These are phyloP conservation scores for Meandrusa payeni DNA, from an alignment of 2,888 invertebrate species.

Conservation along the genomic window DNA sequence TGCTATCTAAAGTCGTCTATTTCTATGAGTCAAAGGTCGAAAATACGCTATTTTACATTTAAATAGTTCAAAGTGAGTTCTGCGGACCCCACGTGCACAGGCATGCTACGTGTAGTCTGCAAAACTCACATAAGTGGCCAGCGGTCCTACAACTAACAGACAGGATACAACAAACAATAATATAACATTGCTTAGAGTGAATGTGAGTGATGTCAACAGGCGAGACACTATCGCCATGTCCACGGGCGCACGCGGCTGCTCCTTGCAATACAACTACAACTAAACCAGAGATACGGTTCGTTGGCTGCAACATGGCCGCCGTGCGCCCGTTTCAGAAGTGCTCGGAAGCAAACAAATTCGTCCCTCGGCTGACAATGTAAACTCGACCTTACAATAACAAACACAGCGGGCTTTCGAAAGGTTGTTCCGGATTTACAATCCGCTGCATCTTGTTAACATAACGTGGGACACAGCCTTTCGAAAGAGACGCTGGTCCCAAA, in stretches of 20 bases:
- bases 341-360: too few species aligned
- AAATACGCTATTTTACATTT: conserved; percentile 41
- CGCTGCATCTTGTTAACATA: not conserved
- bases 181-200: conserved; percentile 7
- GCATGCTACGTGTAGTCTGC: not conserved
- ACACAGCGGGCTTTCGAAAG: conserved; percentile 1
- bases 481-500: not conserved
- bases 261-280: conserved; percentile 15
- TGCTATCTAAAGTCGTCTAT: conserved; percentile 38
- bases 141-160: conserved; percentile 2
- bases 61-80: conserved; percentile 29
- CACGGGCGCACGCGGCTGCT: too few species aligned
- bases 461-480: conserved; percentile 9
- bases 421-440: too few species aligned
- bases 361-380: conserved; percentile 13
- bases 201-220: too few species aligned
- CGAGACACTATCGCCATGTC: too few species aligned
- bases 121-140: not conserved
- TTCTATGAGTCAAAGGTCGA: conserved; percentile 50
- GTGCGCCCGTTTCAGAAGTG: too few species aligned
- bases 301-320: conserved; percentile 4
- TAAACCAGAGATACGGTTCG: conserved; percentile 1
- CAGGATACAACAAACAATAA: conserved; percentile 5
- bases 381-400: not conserved
- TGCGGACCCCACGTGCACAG: conserved; percentile 1